Percentiles rank a stretch among this genome's conserved stretches.
Evolutionary conservation across 2,888 invertebrate genomes (phyloP).

Genomic region (Dascillus cervinus): DNA sequence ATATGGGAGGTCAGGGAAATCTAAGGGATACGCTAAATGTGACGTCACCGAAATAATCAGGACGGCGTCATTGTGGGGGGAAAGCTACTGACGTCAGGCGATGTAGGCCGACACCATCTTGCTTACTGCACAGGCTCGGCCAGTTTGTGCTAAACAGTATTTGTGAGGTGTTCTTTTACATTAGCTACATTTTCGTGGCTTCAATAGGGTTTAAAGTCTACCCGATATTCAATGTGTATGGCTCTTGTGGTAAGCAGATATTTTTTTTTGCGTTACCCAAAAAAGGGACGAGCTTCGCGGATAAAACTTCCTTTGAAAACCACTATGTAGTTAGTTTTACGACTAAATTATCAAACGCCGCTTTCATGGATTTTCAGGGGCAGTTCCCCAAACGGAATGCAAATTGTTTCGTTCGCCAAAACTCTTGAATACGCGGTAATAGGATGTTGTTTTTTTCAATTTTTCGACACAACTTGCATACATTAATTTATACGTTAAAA

Average conservation of each 20-base stretch:
- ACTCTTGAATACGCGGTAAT: no score
- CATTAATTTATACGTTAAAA: no score
- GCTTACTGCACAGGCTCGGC: slow-evolving; percentile 11
- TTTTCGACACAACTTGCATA: no score
- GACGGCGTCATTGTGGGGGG: slow-evolving; percentile 12
- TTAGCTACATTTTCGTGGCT: slow-evolving; percentile 16
- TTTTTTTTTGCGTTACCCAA: no score
- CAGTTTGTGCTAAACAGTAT: slow-evolving; percentile 11
- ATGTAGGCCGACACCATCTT: slow-evolving; percentile 9
- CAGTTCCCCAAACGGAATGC: no score
- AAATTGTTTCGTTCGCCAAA: no score
- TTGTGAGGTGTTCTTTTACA: slow-evolving; percentile 10
- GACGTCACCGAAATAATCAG: slow-evolving; percentile 12
- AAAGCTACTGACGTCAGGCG: slow-evolving; percentile 13
- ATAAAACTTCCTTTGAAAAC: no score
- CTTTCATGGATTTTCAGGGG: no score
- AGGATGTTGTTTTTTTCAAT: no score
- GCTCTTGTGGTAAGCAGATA: slow-evolving; percentile 70
- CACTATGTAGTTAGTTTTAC: no score
- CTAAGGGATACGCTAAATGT: slow-evolving; percentile 1
- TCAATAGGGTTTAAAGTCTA: slow-evolving; percentile 46
- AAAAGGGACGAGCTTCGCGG: no score
- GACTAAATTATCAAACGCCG: no score
- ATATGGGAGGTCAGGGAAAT: not conserved
- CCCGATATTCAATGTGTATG: slow-evolving; percentile 70